Evolutionary conservation across 1,140 invertebrate genomes (phyloP).

Genomic region (Venturia canescens): DNA sequence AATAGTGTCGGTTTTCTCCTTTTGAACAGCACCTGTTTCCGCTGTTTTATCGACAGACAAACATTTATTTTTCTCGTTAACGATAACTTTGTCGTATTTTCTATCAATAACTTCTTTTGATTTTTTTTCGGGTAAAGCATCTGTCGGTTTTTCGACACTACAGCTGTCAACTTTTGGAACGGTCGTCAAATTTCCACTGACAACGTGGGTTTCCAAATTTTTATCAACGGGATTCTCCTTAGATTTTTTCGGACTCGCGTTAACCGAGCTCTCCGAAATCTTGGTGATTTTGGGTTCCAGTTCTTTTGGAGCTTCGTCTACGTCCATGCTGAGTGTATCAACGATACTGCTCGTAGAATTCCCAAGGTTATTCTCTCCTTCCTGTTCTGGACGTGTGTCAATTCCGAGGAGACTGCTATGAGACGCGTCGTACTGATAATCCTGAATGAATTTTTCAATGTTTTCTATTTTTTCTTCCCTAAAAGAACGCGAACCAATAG

Average conservation of each 20-base stretch:
- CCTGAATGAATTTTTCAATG: conserved; percentile 49
- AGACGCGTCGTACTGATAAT: conserved; percentile 33
- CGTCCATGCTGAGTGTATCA: conserved; percentile 39
- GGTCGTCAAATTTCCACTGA: neutral
- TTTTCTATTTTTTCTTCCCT: conserved; percentile 52
- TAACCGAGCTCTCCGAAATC: neutral
- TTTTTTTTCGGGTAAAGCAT: neutral
- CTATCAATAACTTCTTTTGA: neutral
- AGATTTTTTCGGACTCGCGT: neutral
- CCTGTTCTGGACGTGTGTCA: neutral
- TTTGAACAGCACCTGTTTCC: no score
- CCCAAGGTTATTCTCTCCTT: neutral
- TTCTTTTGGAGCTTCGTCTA: neutral
- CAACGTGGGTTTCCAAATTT: neutral
- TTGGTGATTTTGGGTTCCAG: neutral
- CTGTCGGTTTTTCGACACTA: neutral
- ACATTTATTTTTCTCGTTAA: neutral
- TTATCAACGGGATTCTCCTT: neutral
- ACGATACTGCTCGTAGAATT: conserved; percentile 22
- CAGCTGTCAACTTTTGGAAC: neutral
- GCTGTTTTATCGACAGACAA: neutral
- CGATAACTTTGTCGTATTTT: neutral
- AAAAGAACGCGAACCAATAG: conserved; percentile 17
- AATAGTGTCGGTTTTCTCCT: neutral
- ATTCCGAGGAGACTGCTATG: neutral